phyloP scores from a whole-genome alignment of 1,140 invertebrate species.

The Tetramorium simillimum region DNA sequence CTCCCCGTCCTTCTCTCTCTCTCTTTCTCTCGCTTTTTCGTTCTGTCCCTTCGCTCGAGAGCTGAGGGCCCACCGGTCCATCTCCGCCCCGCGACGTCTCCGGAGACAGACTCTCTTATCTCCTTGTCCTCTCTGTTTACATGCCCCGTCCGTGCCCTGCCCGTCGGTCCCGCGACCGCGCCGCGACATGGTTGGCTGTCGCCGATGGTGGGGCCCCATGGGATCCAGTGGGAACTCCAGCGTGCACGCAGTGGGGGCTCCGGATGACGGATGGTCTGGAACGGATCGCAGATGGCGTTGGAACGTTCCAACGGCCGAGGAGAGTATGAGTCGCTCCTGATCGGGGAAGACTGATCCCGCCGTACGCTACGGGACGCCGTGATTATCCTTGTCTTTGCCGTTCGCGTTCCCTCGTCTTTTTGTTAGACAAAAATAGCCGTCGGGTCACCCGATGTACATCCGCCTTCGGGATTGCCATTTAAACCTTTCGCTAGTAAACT shows the following conservation, averaged over 20 bases:
- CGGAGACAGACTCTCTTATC: conserved; percentile 58
- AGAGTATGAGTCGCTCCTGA: conserved; percentile 10
- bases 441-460: background rate
- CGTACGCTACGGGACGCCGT: background rate
- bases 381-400: background rate
- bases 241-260: conserved; percentile 35
- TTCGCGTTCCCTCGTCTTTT: background rate
- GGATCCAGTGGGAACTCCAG: conserved; percentile 31
- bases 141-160: conserved; percentile 42
- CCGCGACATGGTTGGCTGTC: conserved; percentile 32
- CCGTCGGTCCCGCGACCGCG: background rate
- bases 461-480: background rate
- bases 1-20: background rate
- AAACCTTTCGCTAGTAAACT: conserved; percentile 2
- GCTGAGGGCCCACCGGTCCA: background rate
- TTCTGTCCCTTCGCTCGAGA: background rate
- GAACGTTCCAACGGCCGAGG: conserved; percentile 7
- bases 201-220: conserved; percentile 49
- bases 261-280: conserved; percentile 16
- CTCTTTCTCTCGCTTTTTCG: background rate
- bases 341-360: conserved; percentile 26
- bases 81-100: conserved; percentile 31
- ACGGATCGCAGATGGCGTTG: conserved; percentile 44
- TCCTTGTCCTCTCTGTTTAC: conserved; percentile 66
- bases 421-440: conserved; percentile 11